Percentiles rank a stretch among this genome's conserved stretches.
These are phyloP conservation scores for Notodonta ziczac DNA, from an alignment of 2,888 invertebrate genomes.

Conservation along the genomic window DNA sequence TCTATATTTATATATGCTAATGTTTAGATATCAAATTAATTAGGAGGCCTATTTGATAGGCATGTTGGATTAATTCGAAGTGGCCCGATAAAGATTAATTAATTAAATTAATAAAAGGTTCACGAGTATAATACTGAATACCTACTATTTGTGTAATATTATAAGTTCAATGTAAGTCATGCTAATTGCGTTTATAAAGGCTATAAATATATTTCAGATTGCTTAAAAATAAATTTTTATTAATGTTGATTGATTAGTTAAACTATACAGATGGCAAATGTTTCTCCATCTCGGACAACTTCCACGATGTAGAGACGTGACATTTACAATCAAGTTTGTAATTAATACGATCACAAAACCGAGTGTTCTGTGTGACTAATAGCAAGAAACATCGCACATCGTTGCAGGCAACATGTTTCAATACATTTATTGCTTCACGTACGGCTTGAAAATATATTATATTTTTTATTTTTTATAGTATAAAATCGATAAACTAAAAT, in stretches of 20 bases:
- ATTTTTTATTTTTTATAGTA: no score
- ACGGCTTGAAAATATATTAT: no score
- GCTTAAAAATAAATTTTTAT: no score
- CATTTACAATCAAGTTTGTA: no score
- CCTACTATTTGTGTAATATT: not conserved
- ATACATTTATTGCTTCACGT: no score
- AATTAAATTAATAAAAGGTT: not conserved
- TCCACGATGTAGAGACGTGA: not conserved
- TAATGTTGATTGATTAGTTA: no score
- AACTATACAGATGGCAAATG: no score
- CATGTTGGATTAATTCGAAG: not conserved
- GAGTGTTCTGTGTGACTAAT: no score
- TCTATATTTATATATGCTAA: no score
- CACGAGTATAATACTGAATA: not conserved
- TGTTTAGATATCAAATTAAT: not conserved
- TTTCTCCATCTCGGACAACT: not conserved
- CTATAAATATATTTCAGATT: not conserved
- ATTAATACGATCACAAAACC: no score
- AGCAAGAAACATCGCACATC: no score
- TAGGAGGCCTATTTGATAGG: not conserved
- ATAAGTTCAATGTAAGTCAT: not conserved
- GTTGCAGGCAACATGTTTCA: no score
- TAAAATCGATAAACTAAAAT: constrained; percentile 1
- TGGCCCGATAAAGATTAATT: not conserved
- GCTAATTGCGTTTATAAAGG: not conserved